Evolutionary conservation across 2,113 vertebrate species (phyloP), one percentile per base, ranked within the genome.

Genomic region (Alethe diademata): DNA sequence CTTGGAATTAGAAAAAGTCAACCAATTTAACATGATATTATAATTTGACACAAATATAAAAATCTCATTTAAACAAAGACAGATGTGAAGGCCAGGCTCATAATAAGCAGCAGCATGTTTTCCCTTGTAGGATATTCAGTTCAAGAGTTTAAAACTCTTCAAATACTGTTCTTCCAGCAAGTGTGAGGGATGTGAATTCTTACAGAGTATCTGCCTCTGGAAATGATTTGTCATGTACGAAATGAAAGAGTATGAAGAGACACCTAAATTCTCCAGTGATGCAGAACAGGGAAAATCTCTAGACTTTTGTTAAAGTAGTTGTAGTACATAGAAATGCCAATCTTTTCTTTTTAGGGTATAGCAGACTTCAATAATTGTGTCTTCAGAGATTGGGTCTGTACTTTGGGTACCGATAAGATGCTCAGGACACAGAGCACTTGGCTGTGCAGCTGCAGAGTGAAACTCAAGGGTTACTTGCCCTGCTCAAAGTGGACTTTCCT

Each of bases 1-100:
- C 93, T 96, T 97, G 78, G 92, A 92, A 97, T 90, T 56, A 94
- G 75, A 96, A 95, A 80, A 66, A 91, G 78, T 91, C 82, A 84
- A 60, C 40, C 42, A 26, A 78, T 93, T 96, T 67, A 83, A 71
- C 89, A 70, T 58, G 3, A 36, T 9, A 40, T 57, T 88, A 88
- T 17, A 43, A 60, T 71, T 60, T 64, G 23, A 51, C 25, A 53
- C 19, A 48, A 45, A 53, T 33, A 62, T 8, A 54, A 36, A 86
- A 67, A 20, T 6, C 0, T 0, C 40, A 74, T 76, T 83, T 64
- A n/a, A 88, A 85, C 22, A 9, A 82, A 88, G 35, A 36, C n/a
- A 71, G 6, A 3, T 51, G 62, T 70, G 24, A 86, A 85, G 16
- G 29, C 29, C 50, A 43, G 54, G 29, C 43, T 73, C 0, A 0